Evolutionary conservation across 1,140 invertebrate species (phyloP), one percentile per base, ranked within the genome.

Genomic region (Pemphigus obesinymphae): DNA sequence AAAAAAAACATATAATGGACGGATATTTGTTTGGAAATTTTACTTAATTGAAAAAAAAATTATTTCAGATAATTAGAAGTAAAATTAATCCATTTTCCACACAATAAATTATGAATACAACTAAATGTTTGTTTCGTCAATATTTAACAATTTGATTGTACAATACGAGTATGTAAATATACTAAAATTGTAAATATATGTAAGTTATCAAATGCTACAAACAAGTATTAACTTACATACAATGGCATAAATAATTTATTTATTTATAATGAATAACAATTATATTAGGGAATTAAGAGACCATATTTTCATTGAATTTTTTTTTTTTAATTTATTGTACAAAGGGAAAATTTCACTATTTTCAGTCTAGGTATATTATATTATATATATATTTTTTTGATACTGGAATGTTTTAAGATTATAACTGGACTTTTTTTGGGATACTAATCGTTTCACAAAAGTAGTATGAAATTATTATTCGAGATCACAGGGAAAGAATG

Each of bases 191-290:
- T 70, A 7, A 70, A 15, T 17, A 26, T 0, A 26, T 26, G 15
- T 45, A 43, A 26, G n/a, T 45, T 13, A 45, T 11, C 43, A 45
- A 17, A 45, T 45, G 23, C 23, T 23, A 70, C n/a, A 70, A 70
- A 73, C 17, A 48, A 73, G 15, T 15, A 63, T 48, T 48, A 73
- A 48, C 45, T 17, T 73, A 50, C 70, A 73, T 73, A 50, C 8
- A 72, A 31, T n/a, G 70, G 31, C 43, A 45, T 3, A 31, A 45
- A 72, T 50, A 48, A 48, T 29, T 2, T 20, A 72, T 50, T n/a
- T 48, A 48, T 73, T 73, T 50, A 34, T 72, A 48, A 72, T 15
- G 66, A 70, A 72, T n/a, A n/a, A 72, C 26, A 29, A 45, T 45
- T 45, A 45, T 48, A 29, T 43, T 72, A 45, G 20, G 10, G 10